Base-by-base conservation (phyloP, 92 coral and sea anemone species). In the Palythoa heliodiscus region DNA sequence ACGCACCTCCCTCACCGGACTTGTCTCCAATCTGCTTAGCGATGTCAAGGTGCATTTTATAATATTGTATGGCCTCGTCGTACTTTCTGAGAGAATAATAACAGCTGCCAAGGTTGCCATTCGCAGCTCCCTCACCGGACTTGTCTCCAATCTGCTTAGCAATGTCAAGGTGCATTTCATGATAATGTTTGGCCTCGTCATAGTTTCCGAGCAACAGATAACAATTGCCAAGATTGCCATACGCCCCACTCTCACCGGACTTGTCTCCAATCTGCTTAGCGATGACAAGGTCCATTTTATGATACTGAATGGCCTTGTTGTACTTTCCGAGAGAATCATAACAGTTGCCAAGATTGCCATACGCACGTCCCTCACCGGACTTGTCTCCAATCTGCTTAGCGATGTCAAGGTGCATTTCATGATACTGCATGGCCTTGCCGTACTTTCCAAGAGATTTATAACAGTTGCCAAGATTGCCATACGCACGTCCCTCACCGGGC, bases 71-170 rank as follows among this genome's bases (percentile, higher is more conserved):
- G 3, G 72, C 72, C 15, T 68, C 22, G 43, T 68, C 38, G 37
- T 20, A 20, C 29, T 25, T 38, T 20, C 72, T 29, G n/a, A n/a
- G n/a, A n/a, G n/a, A n/a, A n/a, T n/a, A n/a, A n/a, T n/a, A n/a
- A n/a, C n/a, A n/a, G n/a, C 11, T 6, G 72, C 72, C 72, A 7
- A 68, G 38, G 3, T 1, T 1, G 29, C 72, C 72, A 14, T 25
- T 22, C 20, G 15, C 11, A 25, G 4, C 38, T 68, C 72, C 40
- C 22, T 68, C 72, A 23, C 2, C 15, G 7, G 38, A 11, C 22
- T 68, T 68, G 38, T 68, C 72, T 68, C 38, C 72, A 23, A 22
- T 23, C 72, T 68, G 72, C 38, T 68, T 68, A 20, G 72, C 38
- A 14, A 68, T 68, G 12, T 7, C 6, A 12, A 22, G 72, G 72